A percentile compares a stretch with the other conserved stretches of the same genome.
These are phyloP conservation scores for Cataglyphis albicans DNA, from an alignment of 2,888 invertebrate species.

Conservation along the genomic window DNA sequence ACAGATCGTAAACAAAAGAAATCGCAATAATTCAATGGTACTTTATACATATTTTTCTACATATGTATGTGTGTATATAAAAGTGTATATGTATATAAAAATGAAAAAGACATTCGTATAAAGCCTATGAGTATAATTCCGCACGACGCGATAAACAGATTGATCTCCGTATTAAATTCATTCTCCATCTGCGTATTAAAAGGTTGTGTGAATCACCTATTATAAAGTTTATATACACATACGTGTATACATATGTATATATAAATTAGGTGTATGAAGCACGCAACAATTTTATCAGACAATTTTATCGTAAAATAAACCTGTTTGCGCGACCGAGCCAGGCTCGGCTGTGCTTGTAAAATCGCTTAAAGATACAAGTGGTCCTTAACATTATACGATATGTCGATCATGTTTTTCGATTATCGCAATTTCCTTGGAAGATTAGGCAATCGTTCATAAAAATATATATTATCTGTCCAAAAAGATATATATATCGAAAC, in stretches of 20 bases:
- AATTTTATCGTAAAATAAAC: slow-evolving; percentile 44
- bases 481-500: neutral
- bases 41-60: slow-evolving; percentile 21
- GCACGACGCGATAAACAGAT: slow-evolving; percentile 51
- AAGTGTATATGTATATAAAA: slow-evolving; percentile 64
- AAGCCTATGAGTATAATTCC: slow-evolving; percentile 71
- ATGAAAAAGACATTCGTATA: slow-evolving; percentile 69
- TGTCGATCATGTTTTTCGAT: slow-evolving; percentile 34
- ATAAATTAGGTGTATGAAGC: neutral
- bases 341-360: slow-evolving; percentile 35
- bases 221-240: neutral
- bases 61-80: slow-evolving; percentile 53
- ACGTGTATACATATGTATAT: neutral
- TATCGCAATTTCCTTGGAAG: slow-evolving; percentile 11
- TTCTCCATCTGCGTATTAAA: slow-evolving; percentile 28
- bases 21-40: slow-evolving; percentile 35
- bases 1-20: slow-evolving; percentile 16
- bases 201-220: slow-evolving; percentile 14
- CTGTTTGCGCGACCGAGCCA: slow-evolving; percentile 49
- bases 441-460: neutral
- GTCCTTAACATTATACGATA: slow-evolving; percentile 54
- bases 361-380: slow-evolving; percentile 64
- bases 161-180: slow-evolving; percentile 32
- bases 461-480: neutral
- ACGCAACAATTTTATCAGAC: slow-evolving; percentile 28